Conservation (phyloP, 1,140 invertebrate genomes). For the Euglossa dilemma region DNA sequence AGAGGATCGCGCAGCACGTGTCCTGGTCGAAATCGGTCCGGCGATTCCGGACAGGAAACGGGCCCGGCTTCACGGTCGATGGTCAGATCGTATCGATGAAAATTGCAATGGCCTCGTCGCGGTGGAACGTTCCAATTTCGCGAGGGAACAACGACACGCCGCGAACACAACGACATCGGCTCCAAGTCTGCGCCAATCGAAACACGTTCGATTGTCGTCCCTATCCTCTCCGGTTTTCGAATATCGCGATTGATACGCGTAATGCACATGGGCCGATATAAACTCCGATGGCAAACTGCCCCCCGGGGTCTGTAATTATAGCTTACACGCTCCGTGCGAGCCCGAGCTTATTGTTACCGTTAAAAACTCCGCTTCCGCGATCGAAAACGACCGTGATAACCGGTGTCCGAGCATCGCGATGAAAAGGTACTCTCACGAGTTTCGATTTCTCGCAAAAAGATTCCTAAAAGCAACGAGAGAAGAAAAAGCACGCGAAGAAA, state of each 20-base stretch:
- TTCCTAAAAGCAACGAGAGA: not conserved
- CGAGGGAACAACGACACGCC: slow-evolving; percentile 50
- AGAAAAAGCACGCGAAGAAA: not conserved
- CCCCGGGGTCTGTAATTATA: not conserved
- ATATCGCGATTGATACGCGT: slow-evolving; percentile 35
- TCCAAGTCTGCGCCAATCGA: slow-evolving; percentile 23
- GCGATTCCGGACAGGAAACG: slow-evolving; percentile 70
- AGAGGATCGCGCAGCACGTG: slow-evolving; percentile 59
- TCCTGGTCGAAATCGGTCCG: slow-evolving; percentile 61
- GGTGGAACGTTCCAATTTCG: slow-evolving; percentile 58
- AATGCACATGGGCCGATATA: not conserved
- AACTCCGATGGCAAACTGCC: slow-evolving; percentile 1
- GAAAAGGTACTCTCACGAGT: not conserved
- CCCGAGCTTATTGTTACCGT: not conserved
- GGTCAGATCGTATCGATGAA: slow-evolving; percentile 70
- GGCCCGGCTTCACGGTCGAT: slow-evolving; percentile 72
- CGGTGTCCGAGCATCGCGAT: not conserved
- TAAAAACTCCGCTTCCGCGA: not conserved
- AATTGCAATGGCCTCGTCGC: slow-evolving; percentile 66
- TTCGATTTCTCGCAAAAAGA: not conserved
- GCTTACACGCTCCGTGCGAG: not conserved
- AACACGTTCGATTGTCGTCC: slow-evolving; percentile 22
- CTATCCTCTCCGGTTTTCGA: not conserved
- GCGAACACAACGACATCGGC: not conserved
- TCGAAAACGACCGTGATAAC: not conserved